These are phyloP conservation scores for Orchesellides sinensis DNA, from an alignment of 2,888 invertebrate species.

Conservation along the genomic window DNA sequence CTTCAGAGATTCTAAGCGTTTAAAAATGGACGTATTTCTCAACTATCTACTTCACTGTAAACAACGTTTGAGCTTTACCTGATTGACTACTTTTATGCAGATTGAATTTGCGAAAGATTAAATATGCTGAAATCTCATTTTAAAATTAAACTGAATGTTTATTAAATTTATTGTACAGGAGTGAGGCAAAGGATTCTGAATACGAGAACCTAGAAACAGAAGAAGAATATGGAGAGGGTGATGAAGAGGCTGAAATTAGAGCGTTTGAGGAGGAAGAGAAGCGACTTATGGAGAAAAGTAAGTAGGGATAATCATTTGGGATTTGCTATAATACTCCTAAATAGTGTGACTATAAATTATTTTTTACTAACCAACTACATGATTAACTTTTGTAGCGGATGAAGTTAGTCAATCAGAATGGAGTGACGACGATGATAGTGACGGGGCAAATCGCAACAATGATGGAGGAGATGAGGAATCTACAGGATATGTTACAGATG, in stretches of 20 bases:
- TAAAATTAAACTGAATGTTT: not conserved
- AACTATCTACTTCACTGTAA: too few species aligned
- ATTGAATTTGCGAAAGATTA: too few species aligned
- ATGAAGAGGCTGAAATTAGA: slow-evolving; percentile 77
- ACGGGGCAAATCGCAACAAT: slow-evolving; percentile 81
- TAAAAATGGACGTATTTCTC: too few species aligned
- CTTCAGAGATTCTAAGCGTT: too few species aligned
- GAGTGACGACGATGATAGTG: slow-evolving; percentile 84
- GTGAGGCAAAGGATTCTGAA: slow-evolving; percentile 76
- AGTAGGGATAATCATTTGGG: not conserved
- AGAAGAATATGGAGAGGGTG: slow-evolving; percentile 73
- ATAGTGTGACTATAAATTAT: not conserved
- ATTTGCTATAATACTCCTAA: not conserved
- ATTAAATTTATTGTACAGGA: not conserved
- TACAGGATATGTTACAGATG: slow-evolving; percentile 91
- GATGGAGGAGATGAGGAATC: slow-evolving; percentile 81
- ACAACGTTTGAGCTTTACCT: too few species aligned
- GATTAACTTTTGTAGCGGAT: slow-evolving; percentile 63
- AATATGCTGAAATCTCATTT: too few species aligned
- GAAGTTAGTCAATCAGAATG: slow-evolving; percentile 87
- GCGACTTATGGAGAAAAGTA: slow-evolving; percentile 73
- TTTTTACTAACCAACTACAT: too few species aligned
- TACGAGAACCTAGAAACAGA: slow-evolving; percentile 76
- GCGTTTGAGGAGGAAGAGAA: slow-evolving; percentile 80
- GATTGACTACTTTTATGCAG: too few species aligned